Base-by-base conservation (phyloP, 2,797 vertebrate genomes). In the Myripristis jacobus region DNA sequence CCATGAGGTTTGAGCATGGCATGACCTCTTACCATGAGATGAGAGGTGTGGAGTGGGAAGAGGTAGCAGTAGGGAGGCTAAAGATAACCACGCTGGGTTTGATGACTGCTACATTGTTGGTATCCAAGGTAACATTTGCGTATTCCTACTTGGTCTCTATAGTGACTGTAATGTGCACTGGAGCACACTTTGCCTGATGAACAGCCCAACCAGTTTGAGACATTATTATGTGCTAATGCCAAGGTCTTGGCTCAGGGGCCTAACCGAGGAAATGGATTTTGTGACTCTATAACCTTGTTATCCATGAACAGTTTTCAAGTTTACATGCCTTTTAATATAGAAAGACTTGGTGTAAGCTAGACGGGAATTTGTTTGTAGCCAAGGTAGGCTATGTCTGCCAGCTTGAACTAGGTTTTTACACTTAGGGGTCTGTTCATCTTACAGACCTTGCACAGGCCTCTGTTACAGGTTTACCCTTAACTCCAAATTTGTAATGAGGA, bases 31-130 rank as follows among this genome's bases (percentile, higher is more conserved):
- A 66, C 64, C 73, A 55, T 51, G 36, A 68, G 69, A 61, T 12
- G 5, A 46, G 72, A 79, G 69, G 75, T 60, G 68, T 77, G 51
- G 68, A 31, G 15, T 7, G 82, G 79, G 81, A 86, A 84, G 75
- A 85, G 83, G 75, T 79, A 83, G 80, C 68, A 86, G 85, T 78
- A 69, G 70, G 54, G 75, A 66, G 59, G 76, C 73, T 88, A 84
- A 84, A 83, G 82, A 85, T 83, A 84, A 82, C 75, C 81, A 71
- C 82, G 75, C 47, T 59, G 34, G 38, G 46, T 73, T 77, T 36
- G 50, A 77, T 85, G 62, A 79, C 66, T 58, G 60, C 65, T 65
- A 59, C 51, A 47, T 75, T 80, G 57, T 69, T 81, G 70, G 77
- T 83, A 63, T 77, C 69, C 61, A 29, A 10, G 48, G 60, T 65